Percentiles rank a stretch among this genome's conserved stretches.
Conservation (phyloP, 1,140 invertebrate species). For the Helicoverpa zea region DNA sequence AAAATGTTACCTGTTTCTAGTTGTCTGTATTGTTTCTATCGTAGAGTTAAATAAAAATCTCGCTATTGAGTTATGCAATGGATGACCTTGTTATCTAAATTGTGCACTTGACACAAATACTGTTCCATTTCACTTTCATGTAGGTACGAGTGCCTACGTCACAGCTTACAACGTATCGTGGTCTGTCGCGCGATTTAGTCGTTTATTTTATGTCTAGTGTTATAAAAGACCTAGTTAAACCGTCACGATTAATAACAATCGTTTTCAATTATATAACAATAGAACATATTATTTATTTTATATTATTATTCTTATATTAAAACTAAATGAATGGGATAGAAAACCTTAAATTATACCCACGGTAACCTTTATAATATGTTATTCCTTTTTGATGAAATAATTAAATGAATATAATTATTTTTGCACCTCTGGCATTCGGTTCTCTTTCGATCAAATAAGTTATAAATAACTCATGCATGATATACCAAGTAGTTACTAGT, state of each 20-base stretch:
- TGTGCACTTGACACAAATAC: constrained; percentile 86
- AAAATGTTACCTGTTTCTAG: background rate
- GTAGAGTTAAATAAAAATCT: constrained; percentile 55
- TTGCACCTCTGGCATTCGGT: background rate
- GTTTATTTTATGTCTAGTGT: constrained; percentile 7
- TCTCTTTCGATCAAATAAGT: background rate
- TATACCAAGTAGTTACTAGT: background rate
- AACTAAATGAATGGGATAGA: background rate
- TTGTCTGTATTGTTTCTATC: constrained; percentile 47
- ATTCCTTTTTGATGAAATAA: constrained; percentile 8
- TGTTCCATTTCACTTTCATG: constrained; percentile 86
- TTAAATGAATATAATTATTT: background rate
- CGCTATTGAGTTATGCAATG: constrained; percentile 80
- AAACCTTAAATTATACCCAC: background rate
- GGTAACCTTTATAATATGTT: background rate
- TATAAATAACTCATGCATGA: no score
- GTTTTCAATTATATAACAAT: background rate
- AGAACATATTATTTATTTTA: background rate
- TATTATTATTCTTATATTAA: no score
- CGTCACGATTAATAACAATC: background rate
- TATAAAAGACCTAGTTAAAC: constrained; percentile 1
- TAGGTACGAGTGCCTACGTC: constrained; percentile 68
- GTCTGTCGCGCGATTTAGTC: constrained; percentile 46
- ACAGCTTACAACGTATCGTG: constrained; percentile 50
- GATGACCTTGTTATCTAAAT: constrained; percentile 86